These are phyloP conservation scores for Pelecanus crispus DNA, from an alignment of 2,113 vertebrate species.

Conservation along the genomic window DNA sequence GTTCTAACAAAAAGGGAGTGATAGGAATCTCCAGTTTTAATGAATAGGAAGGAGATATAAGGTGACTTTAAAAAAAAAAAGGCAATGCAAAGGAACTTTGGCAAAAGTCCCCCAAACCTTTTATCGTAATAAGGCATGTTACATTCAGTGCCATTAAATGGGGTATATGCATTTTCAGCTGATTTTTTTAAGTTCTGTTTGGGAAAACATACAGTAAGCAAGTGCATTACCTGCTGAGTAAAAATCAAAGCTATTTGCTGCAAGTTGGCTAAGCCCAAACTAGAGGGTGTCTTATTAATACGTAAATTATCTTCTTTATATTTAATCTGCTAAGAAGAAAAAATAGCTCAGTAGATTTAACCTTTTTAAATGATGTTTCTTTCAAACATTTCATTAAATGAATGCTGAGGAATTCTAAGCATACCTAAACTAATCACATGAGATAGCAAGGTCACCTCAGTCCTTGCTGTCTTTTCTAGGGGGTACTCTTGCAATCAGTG, in stretches of 20 bases:
- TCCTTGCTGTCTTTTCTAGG: not conserved
- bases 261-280: not conserved
- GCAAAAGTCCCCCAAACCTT: not conserved
- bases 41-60: not conserved
- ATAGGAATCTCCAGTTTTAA: not conserved
- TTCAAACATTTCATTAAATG: not conserved
- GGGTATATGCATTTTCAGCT: not conserved
- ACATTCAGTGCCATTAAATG: not conserved
- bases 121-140: not conserved
- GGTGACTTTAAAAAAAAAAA: not conserved
- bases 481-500: not conserved
- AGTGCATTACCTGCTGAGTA: not conserved
- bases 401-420: not conserved
- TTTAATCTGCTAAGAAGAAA: not conserved
- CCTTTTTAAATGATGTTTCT: not conserved
- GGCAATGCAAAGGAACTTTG: not conserved
- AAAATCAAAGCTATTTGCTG: not conserved
- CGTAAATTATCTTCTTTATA: not conserved
- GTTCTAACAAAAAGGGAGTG: not conserved
- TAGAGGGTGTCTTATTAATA: not conserved
- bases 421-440: not conserved
- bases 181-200: not conserved
- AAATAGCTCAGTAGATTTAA: not conserved
- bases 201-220: not conserved
- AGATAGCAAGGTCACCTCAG: not conserved